Conservation (phyloP, 2,888 invertebrate species). For the Cacoxenus indagator region DNA sequence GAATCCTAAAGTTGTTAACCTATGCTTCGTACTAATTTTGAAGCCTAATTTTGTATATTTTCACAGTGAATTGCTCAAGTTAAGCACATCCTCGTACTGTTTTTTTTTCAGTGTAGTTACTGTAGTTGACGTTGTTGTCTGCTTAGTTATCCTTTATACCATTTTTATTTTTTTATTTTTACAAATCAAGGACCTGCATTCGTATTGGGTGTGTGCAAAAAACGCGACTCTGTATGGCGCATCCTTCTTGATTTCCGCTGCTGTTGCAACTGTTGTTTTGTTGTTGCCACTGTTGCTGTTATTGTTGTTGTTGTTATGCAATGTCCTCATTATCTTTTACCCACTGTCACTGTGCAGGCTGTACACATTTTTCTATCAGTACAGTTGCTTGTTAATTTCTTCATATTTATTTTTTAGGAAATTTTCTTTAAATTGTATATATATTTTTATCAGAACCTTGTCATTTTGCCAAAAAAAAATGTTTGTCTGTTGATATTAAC, state of each 20-base stretch:
- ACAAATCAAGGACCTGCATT: constrained; percentile 30
- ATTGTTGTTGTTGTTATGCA: constrained; percentile 39
- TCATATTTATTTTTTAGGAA: not conserved
- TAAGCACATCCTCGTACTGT: not conserved
- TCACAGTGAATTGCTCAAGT: not conserved
- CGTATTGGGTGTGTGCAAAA: not conserved
- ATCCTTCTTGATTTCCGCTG: constrained; percentile 59
- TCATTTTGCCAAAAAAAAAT: constrained; percentile 8
- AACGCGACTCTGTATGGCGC: constrained; percentile 20
- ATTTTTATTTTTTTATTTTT: constrained; percentile 32
- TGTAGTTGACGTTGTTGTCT: not conserved
- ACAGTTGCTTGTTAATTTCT: not conserved
- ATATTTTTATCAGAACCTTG: too few relatives aligned
- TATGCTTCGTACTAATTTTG: too few relatives aligned
- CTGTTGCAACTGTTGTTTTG: constrained; percentile 33
- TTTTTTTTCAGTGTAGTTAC: not conserved
- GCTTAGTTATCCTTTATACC: constrained; percentile 3
- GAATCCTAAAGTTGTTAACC: too few relatives aligned
- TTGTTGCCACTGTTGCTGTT: constrained; percentile 33
- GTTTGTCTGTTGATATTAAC: not conserved
- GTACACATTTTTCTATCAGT: constrained; percentile 21
- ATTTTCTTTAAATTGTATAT: constrained; percentile 5
- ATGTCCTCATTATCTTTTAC: constrained; percentile 62
- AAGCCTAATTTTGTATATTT: not conserved
- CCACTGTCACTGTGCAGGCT: not conserved